These are phyloP conservation scores for Eupithecia vulgata DNA, from an alignment of 2,888 invertebrate genomes.

Conservation along the genomic window DNA sequence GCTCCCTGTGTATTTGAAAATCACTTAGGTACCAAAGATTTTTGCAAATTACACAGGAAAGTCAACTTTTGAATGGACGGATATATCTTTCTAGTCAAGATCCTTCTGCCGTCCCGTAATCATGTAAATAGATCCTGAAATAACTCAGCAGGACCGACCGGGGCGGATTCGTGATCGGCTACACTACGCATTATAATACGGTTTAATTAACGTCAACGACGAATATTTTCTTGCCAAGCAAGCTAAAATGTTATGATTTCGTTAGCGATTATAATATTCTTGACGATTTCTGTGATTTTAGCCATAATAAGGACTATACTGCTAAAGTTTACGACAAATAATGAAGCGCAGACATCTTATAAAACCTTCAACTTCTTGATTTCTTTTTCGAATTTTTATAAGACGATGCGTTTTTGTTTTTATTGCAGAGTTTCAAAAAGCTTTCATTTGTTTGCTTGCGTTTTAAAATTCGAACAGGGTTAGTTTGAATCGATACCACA, in stretches of 20 bases:
- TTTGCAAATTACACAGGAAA: neutral
- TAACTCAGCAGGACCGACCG: constrained; percentile 69
- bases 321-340: neutral
- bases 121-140: constrained; percentile 16
- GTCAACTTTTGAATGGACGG: neutral
- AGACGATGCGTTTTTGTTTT: neutral
- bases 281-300: constrained; percentile 25
- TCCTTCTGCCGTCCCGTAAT: constrained; percentile 15
- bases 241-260: constrained; percentile 34
- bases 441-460: constrained; percentile 21
- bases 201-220: constrained; percentile 78
- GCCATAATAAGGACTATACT: neutral
- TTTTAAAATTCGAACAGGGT: constrained; percentile 24
- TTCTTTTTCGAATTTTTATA: neutral
- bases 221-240: constrained; percentile 48
- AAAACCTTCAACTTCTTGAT: too few species aligned
- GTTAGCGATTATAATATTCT: constrained; percentile 29
- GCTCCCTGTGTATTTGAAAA: neutral
- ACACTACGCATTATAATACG: constrained; percentile 74
- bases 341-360: neutral
- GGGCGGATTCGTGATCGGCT: constrained; percentile 80
- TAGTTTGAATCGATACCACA: constrained; percentile 62
- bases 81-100: neutral
- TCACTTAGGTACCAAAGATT: neutral
- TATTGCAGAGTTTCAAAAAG: neutral